Conservation (phyloP, 2,113 vertebrate genomes). For the Falco punctatus region DNA sequence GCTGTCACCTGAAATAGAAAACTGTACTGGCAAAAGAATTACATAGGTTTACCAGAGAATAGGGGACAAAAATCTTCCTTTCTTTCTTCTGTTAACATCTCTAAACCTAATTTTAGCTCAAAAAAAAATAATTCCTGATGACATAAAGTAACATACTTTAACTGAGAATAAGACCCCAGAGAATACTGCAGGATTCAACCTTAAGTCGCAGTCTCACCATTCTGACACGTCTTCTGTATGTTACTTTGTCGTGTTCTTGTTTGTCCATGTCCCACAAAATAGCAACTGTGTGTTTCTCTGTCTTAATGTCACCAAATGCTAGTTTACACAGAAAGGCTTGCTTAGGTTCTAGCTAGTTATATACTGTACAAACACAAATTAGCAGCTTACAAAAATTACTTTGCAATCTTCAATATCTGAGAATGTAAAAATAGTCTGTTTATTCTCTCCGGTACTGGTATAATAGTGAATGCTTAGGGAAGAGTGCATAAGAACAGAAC, state of each 20-base stretch:
- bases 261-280: conserved; percentile 34
- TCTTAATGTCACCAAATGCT: conserved; percentile 63
- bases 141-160: not conserved
- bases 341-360: conserved; percentile 30
- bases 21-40: not conserved
- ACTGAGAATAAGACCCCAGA: not conserved
- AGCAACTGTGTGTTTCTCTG: conserved; percentile 54
- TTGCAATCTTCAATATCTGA: not conserved
- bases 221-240: not conserved
- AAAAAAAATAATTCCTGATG: not conserved
- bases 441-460: not conserved
- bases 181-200: not conserved
- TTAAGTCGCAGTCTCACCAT: not conserved
- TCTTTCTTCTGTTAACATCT: not conserved
- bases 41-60: not conserved
- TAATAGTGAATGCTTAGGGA: not conserved
- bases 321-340: conserved; percentile 41
- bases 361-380: conserved; percentile 41
- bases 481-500: not conserved
- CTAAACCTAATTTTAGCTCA: not conserved
- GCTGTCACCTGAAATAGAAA: not conserved
- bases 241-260: conserved; percentile 8
- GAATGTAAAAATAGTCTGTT: not conserved
- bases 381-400: conserved; percentile 39
- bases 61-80: not conserved